Conservation (phyloP, 35 echinoderm and acorn worm species). For the Hemicentrotus pulcherrimus region DNA sequence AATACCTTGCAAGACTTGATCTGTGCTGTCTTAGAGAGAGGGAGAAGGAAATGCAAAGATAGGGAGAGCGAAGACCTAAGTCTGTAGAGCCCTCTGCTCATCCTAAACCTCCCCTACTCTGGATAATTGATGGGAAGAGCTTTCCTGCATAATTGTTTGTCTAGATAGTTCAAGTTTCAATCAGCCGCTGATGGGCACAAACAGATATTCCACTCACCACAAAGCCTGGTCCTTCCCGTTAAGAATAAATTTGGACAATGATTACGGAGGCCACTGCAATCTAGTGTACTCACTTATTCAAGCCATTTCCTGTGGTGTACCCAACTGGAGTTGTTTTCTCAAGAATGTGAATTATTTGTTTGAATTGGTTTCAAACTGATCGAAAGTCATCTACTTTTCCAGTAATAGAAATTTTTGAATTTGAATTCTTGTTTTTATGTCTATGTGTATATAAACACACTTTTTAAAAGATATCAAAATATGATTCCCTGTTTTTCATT, state of each 20-base stretch:
- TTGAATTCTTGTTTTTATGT: not conserved
- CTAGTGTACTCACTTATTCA: not conserved
- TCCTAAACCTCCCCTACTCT: not conserved
- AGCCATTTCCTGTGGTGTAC: constrained; percentile 4
- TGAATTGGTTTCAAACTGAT: not conserved
- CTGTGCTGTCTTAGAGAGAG: not conserved
- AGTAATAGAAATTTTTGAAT: not conserved
- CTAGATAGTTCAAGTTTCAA: constrained; percentile 34
- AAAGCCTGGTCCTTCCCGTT: constrained; percentile 15
- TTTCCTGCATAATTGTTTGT: constrained; percentile 24
- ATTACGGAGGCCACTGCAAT: not conserved
- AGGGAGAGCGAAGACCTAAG: not conserved
- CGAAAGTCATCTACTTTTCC: not conserved
- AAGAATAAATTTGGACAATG: constrained; percentile 20
- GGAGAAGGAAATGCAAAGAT: not conserved
- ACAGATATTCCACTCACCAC: constrained; percentile 25
- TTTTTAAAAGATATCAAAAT: no score
- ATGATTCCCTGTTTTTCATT: no score
- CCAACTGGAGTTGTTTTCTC: not conserved
- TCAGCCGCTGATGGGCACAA: constrained; percentile 25
- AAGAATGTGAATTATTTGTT: not conserved
- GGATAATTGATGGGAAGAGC: constrained; percentile 10
- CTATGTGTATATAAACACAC: no score
- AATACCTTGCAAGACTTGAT: not conserved
- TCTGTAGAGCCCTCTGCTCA: not conserved